phyloP scores from a whole-genome alignment of 2,113 vertebrate genomes.

The Mola mola region DNA sequence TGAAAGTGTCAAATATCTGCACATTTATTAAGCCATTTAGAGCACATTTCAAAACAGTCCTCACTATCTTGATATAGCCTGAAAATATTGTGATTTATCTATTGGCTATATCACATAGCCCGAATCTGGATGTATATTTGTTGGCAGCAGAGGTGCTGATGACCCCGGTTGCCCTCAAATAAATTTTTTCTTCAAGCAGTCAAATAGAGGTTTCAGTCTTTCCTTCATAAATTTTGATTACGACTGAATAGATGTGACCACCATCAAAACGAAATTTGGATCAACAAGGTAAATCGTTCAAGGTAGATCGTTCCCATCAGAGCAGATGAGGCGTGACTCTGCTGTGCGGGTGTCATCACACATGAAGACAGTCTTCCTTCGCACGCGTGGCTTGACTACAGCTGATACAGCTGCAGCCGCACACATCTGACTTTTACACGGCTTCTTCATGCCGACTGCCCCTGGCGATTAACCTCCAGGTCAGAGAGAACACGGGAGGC shows the following conservation, averaged over 20 bases:
- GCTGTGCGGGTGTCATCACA: neutral
- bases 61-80: no score
- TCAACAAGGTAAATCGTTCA: neutral
- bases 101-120: no score
- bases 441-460: constrained; percentile 44
- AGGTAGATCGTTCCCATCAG: neutral
- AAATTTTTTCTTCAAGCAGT: neutral
- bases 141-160: no score
- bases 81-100: no score
- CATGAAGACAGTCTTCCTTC: neutral
- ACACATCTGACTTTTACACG: constrained; percentile 32
- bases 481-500: constrained; percentile 44
- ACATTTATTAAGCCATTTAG: no score
- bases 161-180: neutral
- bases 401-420: no score
- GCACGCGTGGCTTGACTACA: no score
- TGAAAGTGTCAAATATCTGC: no score
- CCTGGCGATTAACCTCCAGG: constrained; percentile 58
- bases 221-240: constrained; percentile 1
- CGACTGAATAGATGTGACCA: no score
- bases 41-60: no score
- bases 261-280: neutral
- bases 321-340: neutral
- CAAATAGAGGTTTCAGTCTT: neutral
- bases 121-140: no score